Percentiles rank a stretch among this genome's conserved stretches.
Evolutionary conservation across 2,888 invertebrate genomes (phyloP).

Genomic region (Atethmia centrago): DNA sequence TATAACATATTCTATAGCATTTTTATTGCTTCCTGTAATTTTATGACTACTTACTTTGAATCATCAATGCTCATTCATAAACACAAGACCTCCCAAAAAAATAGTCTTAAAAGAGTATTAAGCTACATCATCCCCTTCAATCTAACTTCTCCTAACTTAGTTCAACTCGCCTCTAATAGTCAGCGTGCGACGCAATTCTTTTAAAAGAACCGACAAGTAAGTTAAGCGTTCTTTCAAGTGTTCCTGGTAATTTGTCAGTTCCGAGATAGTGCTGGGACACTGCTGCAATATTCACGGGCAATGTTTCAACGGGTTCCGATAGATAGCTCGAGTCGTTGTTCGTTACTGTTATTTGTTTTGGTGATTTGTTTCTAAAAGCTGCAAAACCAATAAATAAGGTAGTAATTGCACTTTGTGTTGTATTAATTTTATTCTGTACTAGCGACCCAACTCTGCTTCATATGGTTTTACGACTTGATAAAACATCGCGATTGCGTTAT

Average conservation of each 20-base stretch:
- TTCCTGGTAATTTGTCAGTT: constrained; percentile 46
- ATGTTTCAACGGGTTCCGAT: constrained; percentile 39
- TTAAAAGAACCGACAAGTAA: constrained; percentile 43
- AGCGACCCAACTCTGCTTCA: no score
- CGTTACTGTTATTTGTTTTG: constrained; percentile 38
- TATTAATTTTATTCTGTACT: background rate
- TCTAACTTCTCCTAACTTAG: constrained; percentile 49
- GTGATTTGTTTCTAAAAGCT: constrained; percentile 39
- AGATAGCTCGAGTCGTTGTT: constrained; percentile 18
- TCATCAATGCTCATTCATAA: background rate
- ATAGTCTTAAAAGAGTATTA: constrained; percentile 25
- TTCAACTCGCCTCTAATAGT: constrained; percentile 47
- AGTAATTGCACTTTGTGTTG: constrained; percentile 30
- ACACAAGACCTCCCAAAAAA: background rate
- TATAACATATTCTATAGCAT: no score
- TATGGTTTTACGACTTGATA: background rate
- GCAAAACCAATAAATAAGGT: constrained; percentile 31
- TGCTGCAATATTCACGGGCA: constrained; percentile 50
- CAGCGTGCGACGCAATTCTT: constrained; percentile 34
- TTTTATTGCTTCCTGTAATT: background rate
- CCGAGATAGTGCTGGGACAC: constrained; percentile 20
- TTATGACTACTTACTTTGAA: background rate
- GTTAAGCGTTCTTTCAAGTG: constrained; percentile 52
- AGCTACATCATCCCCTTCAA: constrained; percentile 32
- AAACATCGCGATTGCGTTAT: background rate